Base-by-base conservation (phyloP, 2,888 invertebrate species). In the Bursaphelenchus okinawaensis region DNA sequence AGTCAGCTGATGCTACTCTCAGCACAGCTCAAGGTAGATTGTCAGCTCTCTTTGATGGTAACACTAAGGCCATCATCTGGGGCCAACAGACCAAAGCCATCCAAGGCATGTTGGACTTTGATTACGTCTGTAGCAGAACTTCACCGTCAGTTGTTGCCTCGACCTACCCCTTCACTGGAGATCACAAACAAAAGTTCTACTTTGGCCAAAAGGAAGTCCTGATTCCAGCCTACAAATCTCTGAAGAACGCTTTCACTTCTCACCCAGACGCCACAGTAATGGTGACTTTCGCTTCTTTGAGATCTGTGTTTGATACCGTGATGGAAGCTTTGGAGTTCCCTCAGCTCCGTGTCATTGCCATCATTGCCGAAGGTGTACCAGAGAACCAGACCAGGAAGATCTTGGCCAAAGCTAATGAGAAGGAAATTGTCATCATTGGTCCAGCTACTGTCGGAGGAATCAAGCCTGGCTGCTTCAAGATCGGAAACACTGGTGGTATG, bases 141-240 rank as follows among this genome's bases (percentile, higher is more conserved):
- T 90, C 91, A 79, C 95, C 95, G 1, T 87, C 87, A 0, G 87
- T 98, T 0, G 93, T 92, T 0, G 95, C 95, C 28, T 91, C 96
- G 83, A 93, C 96, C 31, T 98, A 98, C 85, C 98, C 98, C 0
- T 94, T 98, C 85, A 93, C 91, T 16, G 85, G 86, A 0, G 95
- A 98, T 84, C 96, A 98, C 85, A 95, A 94, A 83, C 95, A 95
- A 85, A 99, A 98, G 84, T 98, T 92, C 86, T 99, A 99, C 84
- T 98, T 95, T 90, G 98, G 98, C 0, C 96, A 98, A 85, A 93
- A 95, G 83, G 96, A 81, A 62, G 72, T 81, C 55, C 71, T 80
- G n/a, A 68, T 81, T 23, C 70, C 86, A 78, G 92, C 95, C 7
- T 99, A 96, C 86, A 94, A 94, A 77, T 91, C 91, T 81, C 94